Percentiles rank a stretch among this genome's conserved stretches.
Evolutionary conservation across 2,888 invertebrate genomes (phyloP).

Genomic region (Plagodis pulveraria): DNA sequence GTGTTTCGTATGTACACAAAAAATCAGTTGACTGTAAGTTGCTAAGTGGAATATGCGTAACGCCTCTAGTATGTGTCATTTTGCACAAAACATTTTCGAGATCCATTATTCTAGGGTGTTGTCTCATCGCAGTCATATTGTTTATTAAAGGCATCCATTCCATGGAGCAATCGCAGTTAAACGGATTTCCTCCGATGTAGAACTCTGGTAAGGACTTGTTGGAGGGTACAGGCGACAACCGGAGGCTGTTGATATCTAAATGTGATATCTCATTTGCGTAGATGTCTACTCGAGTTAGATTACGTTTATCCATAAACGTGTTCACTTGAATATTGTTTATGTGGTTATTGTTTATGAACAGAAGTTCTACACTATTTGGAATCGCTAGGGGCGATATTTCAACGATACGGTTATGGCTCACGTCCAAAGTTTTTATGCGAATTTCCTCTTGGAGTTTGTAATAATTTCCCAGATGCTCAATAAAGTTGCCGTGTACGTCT

Average conservation of each 20-base stretch:
- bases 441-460: conserved; percentile 93
- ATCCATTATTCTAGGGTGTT: conserved; percentile 95
- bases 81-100: conserved; percentile 94
- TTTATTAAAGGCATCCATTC: conserved; percentile 97
- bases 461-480: conserved; percentile 94
- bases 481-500: conserved; percentile 95
- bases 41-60: conserved; percentile 90
- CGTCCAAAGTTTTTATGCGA: conserved; percentile 93
- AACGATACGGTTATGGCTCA: conserved; percentile 93
- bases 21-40: conserved; percentile 93
- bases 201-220: conserved; percentile 94
- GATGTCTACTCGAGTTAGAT: conserved; percentile 94
- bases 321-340: conserved; percentile 92
- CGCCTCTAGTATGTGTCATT: conserved; percentile 92
- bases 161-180: conserved; percentile 97
- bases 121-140: conserved; percentile 92
- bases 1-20: conserved; percentile 95
- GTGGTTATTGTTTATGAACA: conserved; percentile 95
- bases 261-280: conserved; percentile 94
- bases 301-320: conserved; percentile 93
- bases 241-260: conserved; percentile 92
- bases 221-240: conserved; percentile 89
- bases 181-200: conserved; percentile 96
- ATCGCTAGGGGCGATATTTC: conserved; percentile 93
- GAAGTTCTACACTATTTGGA: conserved; percentile 93